Evolutionary conservation across 2,888 invertebrate species (phyloP).

Genomic region (Epiblema foenella): DNA sequence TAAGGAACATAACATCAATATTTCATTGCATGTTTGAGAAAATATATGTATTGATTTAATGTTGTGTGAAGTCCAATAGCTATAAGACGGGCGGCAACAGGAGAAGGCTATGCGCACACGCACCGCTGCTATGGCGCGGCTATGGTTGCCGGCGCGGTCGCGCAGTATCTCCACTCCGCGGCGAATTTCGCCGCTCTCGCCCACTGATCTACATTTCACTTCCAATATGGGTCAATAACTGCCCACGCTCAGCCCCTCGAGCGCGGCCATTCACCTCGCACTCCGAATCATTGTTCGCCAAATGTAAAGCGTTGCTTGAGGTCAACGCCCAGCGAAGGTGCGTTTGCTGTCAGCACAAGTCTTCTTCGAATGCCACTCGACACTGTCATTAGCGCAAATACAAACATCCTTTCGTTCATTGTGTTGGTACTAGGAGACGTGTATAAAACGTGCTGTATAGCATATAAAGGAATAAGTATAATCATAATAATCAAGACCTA

Average conservation of each 20-base stretch:
- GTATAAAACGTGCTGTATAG: slow-evolving; percentile 21
- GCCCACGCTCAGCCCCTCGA: slow-evolving; percentile 83
- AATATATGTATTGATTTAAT: too few relatives aligned
- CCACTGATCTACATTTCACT: slow-evolving; percentile 86
- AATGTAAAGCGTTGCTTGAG: slow-evolving; percentile 79
- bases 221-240: slow-evolving; percentile 85
- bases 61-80: slow-evolving; percentile 10
- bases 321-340: slow-evolving; percentile 72
- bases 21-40: too few relatives aligned
- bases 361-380: slow-evolving; percentile 81
- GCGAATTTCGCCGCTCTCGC: slow-evolving; percentile 84
- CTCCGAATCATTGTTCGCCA: slow-evolving; percentile 85
- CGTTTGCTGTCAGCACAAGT: slow-evolving; percentile 70
- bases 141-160: slow-evolving; percentile 49
- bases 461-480: not conserved
- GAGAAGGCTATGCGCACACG: slow-evolving; percentile 11
- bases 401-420: slow-evolving; percentile 69
- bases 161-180: slow-evolving; percentile 64
- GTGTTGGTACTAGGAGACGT: slow-evolving; percentile 29
- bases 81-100: slow-evolving; percentile 20
- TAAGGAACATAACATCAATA: too few relatives aligned
- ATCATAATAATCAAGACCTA: not conserved
- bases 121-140: slow-evolving; percentile 46
- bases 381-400: slow-evolving; percentile 65
- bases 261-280: slow-evolving; percentile 83